Evolutionary conservation across 2,797 vertebrate genomes (phyloP), one percentile per base, ranked within the genome.

Genomic region (Chloroceryle inda): DNA sequence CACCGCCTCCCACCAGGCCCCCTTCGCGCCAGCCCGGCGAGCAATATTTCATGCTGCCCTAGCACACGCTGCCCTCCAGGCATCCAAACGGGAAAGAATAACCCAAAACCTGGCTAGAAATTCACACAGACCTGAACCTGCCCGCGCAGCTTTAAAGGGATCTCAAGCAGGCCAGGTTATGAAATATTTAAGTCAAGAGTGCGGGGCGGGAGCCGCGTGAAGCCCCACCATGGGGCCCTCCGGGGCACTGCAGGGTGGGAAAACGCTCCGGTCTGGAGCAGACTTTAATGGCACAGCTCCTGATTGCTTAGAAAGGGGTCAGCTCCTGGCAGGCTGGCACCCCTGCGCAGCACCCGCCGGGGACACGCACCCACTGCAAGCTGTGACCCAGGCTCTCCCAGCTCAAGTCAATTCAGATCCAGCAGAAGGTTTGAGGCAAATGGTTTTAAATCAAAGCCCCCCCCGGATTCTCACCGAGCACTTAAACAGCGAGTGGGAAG

Each of bases 21-120:
- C 77, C 77, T 61, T 31, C 20, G 8, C 69, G 67, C 59, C 27
- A 64, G 37, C 85, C 88, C 21, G 44, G 2, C 68, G 80, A 97
- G 94, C 95, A 96, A 88, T 94, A 94, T 95, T 97, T 97, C 94
- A 96, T 64, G 92, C 78, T 71, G 85, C 90, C 85, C 89, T 27
- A 74, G 69, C 66, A 55, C 77, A 3, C 85, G 88, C 33, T 87
- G 81, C 83, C 95, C 93, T 96, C 56, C 59, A 83, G 80, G 82
- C 89, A 83, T 38, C 64, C 68, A 66, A 88, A 9, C 23, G 38
- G 85, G 72, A 78, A 66, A 82, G 50, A 71, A 37, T 68, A 86
- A 89, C 77, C 33, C 29, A 56, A 74, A 89, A 26, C 78, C 74
- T 26, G 53, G 42, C 64, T 63, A 50, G 66, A 73, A 52, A 53